These are phyloP conservation scores for Ichneumoninae sp. DNA, from an alignment of 2,888 invertebrate genomes.

Conservation along the genomic window DNA sequence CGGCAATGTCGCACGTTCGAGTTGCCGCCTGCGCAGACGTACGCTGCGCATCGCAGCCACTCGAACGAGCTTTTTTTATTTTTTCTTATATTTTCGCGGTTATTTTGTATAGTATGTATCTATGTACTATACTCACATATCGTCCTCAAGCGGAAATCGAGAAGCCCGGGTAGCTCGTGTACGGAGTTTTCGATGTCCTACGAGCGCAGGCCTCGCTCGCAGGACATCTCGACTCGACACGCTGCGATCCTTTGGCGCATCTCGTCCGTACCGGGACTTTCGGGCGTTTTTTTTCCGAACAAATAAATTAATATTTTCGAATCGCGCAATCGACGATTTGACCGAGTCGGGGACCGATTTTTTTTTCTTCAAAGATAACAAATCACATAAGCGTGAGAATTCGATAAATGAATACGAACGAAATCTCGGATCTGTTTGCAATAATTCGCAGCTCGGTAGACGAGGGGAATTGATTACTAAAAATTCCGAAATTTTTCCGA, in stretches of 20 bases:
- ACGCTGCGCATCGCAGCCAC: slow-evolving; percentile 54
- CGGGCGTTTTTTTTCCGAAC: not conserved
- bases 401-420: slow-evolving; percentile 7
- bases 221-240: slow-evolving; percentile 77
- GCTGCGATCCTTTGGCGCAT: slow-evolving; percentile 46
- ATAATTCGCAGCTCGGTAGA: too few relatives aligned
- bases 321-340: slow-evolving; percentile 61
- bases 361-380: not conserved
- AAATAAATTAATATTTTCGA: not conserved
- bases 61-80: slow-evolving; percentile 11
- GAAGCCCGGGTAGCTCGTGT: slow-evolving; percentile 68
- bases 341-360: slow-evolving; percentile 27
- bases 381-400: not conserved
- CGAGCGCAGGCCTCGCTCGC: slow-evolving; percentile 84
- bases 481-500: too few relatives aligned
- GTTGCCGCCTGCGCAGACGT: slow-evolving; percentile 54
- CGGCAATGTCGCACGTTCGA: not conserved
- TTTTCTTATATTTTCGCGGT: slow-evolving; percentile 18
- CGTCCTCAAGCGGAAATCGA: slow-evolving; percentile 54
- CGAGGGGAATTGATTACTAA: too few relatives aligned
- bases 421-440: slow-evolving; percentile 47
- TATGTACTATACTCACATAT: not conserved
- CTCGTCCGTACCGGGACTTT: slow-evolving; percentile 37
- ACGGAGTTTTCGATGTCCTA: slow-evolving; percentile 77
- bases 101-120: slow-evolving; percentile 43